phyloP scores from a whole-genome alignment of 2,113 vertebrate species.

The Bos javanicus region DNA sequence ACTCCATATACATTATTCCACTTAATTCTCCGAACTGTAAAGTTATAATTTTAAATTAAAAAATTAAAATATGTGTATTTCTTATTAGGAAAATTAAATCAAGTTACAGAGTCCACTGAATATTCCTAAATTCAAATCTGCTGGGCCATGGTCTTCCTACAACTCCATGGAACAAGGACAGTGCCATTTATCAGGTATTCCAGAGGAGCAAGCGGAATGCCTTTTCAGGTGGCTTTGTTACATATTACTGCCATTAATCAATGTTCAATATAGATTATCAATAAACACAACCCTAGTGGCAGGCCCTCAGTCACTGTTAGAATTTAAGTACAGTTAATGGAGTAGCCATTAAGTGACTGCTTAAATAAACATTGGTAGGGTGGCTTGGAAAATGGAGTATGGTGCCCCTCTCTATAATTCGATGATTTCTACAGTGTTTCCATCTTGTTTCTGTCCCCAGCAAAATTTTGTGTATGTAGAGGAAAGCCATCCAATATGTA shows the following conservation, averaged over 20 bases:
- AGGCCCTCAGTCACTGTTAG: neutral
- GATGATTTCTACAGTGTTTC: neutral
- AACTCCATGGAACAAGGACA: neutral
- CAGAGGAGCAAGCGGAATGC: neutral
- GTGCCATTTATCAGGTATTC: neutral
- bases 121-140: neutral
- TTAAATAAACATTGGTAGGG: constrained; percentile 32
- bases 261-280: neutral
- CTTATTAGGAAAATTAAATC: neutral
- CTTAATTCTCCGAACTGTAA: neutral
- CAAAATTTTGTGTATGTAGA: neutral
- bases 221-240: neutral
- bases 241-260: neutral
- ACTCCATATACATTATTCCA: neutral
- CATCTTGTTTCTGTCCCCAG: neutral
- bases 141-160: neutral
- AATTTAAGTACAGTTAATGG: neutral
- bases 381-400: neutral
- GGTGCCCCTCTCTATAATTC: neutral
- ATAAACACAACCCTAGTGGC: neutral
- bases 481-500: neutral
- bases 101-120: neutral
- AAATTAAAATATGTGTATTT: neutral
- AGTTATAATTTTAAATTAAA: neutral
- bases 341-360: neutral